Conservation (phyloP, 2,888 invertebrate genomes). For the Serripes groenlandicus region DNA sequence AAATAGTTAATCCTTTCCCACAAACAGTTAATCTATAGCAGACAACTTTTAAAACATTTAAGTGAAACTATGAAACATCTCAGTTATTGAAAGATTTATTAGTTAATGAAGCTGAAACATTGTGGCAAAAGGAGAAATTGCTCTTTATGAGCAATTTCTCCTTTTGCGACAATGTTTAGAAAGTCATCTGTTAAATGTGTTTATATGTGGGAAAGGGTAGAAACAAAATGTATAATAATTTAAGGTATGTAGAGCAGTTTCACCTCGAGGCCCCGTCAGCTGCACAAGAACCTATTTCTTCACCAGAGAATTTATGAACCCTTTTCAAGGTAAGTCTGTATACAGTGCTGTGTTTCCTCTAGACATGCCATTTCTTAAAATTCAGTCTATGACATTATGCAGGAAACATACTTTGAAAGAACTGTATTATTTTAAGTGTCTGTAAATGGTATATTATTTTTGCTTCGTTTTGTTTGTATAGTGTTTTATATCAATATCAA, state of each 20-base stretch:
- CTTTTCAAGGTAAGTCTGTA: conserved; percentile 71
- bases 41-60: too few relatives aligned
- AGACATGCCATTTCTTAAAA: too few relatives aligned
- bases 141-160: not conserved
- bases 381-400: too few relatives aligned
- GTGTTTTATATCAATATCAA: too few relatives aligned
- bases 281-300: conserved; percentile 84
- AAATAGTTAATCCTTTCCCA: not conserved
- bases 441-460: too few relatives aligned
- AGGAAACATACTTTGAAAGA: too few relatives aligned
- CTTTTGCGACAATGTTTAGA: not conserved
- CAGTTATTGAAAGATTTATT: not conserved
- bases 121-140: not conserved
- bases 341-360: too few relatives aligned
- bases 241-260: conserved; percentile 83
- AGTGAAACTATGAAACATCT: too few relatives aligned
- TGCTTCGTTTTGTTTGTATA: too few relatives aligned
- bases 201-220: not conserved
- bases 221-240: not conserved
- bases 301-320: conserved; percentile 66
- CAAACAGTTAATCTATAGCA: not conserved
- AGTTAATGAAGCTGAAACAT: not conserved
- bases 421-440: too few relatives aligned
- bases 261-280: conserved; percentile 79
- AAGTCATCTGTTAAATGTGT: not conserved